Conservation (phyloP, 2,113 vertebrate genomes). For the Podocnemis expansa region DNA sequence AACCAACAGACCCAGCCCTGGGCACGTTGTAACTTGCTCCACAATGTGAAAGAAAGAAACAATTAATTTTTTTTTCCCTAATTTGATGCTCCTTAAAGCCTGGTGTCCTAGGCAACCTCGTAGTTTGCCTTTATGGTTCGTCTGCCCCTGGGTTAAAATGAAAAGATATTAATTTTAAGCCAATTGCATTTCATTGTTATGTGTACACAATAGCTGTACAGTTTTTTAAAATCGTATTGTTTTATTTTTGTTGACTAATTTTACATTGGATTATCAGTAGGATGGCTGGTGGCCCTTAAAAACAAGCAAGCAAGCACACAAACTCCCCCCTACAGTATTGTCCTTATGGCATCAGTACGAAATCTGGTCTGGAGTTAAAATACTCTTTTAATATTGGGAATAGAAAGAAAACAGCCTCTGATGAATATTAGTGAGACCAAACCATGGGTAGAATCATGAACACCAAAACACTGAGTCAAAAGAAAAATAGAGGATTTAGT, state of each 20-base stretch:
- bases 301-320: background rate
- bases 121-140: too few species aligned
- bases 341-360: background rate
- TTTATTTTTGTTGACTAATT: background rate
- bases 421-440: background rate
- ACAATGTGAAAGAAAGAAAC: too few species aligned
- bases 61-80: too few species aligned
- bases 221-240: background rate
- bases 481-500: background rate
- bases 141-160: background rate
- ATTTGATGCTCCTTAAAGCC: too few species aligned
- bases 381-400: background rate
- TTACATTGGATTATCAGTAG: background rate
- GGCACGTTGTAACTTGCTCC: too few species aligned
- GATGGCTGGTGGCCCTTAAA: background rate
- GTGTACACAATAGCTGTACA: background rate
- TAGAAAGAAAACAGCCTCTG: background rate
- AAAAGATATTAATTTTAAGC: background rate
- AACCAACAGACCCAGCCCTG: too few species aligned
- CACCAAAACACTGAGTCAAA: background rate
- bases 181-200: background rate
- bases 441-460: background rate
- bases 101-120: too few species aligned
- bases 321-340: background rate
- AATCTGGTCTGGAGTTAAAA: background rate